Evolutionary conservation across 37 sponge, comb jelly and placozoan species (phyloP), one percentile per base, ranked within the genome.

Genomic region (Haliclona indistincta): DNA sequence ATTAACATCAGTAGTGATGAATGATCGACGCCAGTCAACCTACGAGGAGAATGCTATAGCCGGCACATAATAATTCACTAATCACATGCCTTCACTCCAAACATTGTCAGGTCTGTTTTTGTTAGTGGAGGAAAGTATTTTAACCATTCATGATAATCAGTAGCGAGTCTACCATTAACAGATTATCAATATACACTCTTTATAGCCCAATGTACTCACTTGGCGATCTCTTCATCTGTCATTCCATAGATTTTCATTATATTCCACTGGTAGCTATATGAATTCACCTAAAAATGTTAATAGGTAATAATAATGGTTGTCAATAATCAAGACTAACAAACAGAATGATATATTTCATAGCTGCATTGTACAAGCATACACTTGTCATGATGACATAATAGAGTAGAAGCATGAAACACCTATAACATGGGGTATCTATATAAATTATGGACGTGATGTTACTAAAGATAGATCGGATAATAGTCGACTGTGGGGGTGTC

Each of bases 11-110:
- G 99, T 99, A 19, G 99, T 99, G 67, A 99, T 90, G 82, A 99
- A 99, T 35, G 95, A 93, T 1, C 99, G 76, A 53, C 99, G 86
- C 99, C 99, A 99, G 77, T 99, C 99, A 44, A 93, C 89, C 51
- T 47, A 47, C 15, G 13, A 15, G 51, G 15, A 47, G 13, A 10
- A 47, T 17, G 39, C 43, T 22, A 43, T 13, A 25, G 25, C 15
- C 11, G 38, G 2, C 28, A 63, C 20, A n/a, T n/a, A n/a, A n/a
- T n/a, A n/a, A 63, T 39, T 42, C 36, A 28, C 38, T 53, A 13
- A 37, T 19, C n/a, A 35, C 84, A 68, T 32, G 81, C 94, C 85
- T 86, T 87, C 28, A 90, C 38, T 43, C 99, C 99, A 58, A 99
- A 70, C 17, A 77, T 38, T 55, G 77, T 79, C 54, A 99, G 85